These are phyloP conservation scores for Plecotus auritus DNA, from an alignment of 2,113 vertebrate genomes.

Conservation along the genomic window DNA sequence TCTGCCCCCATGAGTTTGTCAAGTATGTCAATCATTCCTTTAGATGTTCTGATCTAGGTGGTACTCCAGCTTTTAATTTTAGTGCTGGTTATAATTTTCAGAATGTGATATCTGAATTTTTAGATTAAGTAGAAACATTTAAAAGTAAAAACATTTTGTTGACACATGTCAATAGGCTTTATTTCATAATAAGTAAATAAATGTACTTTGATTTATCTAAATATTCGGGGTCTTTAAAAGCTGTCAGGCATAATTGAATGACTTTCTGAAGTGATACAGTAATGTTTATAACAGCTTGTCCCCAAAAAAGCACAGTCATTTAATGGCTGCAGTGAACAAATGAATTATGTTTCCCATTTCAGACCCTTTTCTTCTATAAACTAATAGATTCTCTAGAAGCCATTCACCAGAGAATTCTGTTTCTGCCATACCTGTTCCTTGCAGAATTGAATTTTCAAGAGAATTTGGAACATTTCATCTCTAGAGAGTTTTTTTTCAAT, in stretches of 20 bases:
- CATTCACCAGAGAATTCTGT: neutral
- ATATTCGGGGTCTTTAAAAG: neutral
- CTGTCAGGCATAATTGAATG: neutral
- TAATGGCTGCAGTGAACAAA: neutral
- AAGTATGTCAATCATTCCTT: slow-evolving; percentile 13
- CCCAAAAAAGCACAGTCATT: neutral
- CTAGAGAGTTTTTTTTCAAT: slow-evolving; percentile 28
- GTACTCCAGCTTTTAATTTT: slow-evolving; percentile 18
- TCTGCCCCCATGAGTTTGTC: neutral
- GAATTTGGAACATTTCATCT: neutral
- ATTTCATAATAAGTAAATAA: slow-evolving; percentile 44
- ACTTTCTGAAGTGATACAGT: neutral
- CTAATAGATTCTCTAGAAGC: neutral
- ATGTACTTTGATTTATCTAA: slow-evolving; percentile 9
- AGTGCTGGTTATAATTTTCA: neutral
- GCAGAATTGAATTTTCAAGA: slow-evolving; percentile 30
- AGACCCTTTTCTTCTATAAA: neutral
- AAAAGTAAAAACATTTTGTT: slow-evolving; percentile 5
- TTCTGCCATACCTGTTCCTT: slow-evolving; percentile 8
- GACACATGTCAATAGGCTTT: neutral
- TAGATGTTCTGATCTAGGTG: neutral
- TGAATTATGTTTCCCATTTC: slow-evolving; percentile 20
- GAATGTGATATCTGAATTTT: slow-evolving; percentile 20
- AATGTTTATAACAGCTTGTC: neutral
- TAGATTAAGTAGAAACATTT: neutral